A percentile compares a stretch with the other conserved stretches of the same genome.
phyloP scores from a whole-genome alignment of 1,140 invertebrate genomes.

The Drosophila orena region DNA sequence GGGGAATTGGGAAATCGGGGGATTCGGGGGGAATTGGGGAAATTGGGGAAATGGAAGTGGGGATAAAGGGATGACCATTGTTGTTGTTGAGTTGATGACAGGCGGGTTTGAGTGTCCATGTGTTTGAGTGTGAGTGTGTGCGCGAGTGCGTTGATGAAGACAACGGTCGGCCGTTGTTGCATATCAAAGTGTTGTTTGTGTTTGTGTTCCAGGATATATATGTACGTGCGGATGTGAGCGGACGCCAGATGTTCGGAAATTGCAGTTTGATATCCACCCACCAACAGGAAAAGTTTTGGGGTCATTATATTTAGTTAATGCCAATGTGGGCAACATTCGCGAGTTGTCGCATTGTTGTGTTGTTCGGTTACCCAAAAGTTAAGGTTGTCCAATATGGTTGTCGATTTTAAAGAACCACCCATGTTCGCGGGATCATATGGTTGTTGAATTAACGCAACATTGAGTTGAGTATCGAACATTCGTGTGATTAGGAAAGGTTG shows the following conservation, averaged over 20 bases:
- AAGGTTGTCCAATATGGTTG: slow-evolving; percentile 1
- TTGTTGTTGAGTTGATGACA: slow-evolving; percentile 61
- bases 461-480: background rate
- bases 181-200: slow-evolving; percentile 51
- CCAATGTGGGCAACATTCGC: slow-evolving; percentile 35
- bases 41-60: slow-evolving; percentile 13
- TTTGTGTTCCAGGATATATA: slow-evolving; percentile 22
- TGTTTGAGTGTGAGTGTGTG: slow-evolving; percentile 6
- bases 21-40: background rate
- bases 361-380: background rate
- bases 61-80: slow-evolving; percentile 52
- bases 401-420: background rate
- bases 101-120: slow-evolving; percentile 34
- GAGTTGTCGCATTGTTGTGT: slow-evolving; percentile 29
- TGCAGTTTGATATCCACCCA: slow-evolving; percentile 59
- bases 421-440: background rate
- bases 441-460: background rate
- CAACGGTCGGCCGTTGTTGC: slow-evolving; percentile 46
- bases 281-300: slow-evolving; percentile 36
- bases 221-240: slow-evolving; percentile 11
- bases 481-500: slow-evolving; percentile 19
- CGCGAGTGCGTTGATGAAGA: slow-evolving; percentile 31
- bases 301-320: slow-evolving; percentile 57
- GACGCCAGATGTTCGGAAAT: slow-evolving; percentile 65
- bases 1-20: background rate